Percentiles rank a stretch among this genome's conserved stretches.
These are phyloP conservation scores for Burhinus bistriatus DNA, from an alignment of 2,113 vertebrate genomes.

Conservation along the genomic window DNA sequence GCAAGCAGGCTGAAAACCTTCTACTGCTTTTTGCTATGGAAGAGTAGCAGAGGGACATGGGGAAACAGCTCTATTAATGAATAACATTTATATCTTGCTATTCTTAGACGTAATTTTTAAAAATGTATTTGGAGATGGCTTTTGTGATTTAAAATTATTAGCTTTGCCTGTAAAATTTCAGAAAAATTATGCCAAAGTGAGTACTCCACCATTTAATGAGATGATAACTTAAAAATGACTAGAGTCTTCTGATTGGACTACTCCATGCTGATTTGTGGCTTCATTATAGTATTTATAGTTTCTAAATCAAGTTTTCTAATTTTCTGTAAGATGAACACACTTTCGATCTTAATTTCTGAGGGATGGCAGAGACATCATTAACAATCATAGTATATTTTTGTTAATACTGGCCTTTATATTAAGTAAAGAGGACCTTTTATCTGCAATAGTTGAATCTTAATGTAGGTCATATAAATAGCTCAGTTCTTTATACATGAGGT, in stretches of 20 bases:
- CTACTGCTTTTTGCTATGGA: not conserved
- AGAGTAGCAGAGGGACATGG: not conserved
- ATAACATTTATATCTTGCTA: not conserved
- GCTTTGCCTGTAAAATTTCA: not conserved
- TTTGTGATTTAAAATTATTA: slow-evolving; percentile 11
- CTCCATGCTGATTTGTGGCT: not conserved
- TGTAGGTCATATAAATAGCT: not conserved
- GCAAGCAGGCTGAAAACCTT: not conserved
- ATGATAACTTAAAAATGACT: slow-evolving; percentile 27
- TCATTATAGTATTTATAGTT: slow-evolving; percentile 26
- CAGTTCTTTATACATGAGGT: not conserved
- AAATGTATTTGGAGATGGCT: not conserved
- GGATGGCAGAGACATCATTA: not conserved
- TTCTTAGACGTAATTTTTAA: not conserved
- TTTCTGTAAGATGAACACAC: not conserved
- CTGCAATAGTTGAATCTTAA: not conserved
- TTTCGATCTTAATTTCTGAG: not conserved
- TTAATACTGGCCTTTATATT: not conserved
- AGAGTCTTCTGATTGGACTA: not conserved
- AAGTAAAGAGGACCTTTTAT: not conserved
- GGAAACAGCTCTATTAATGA: not conserved
- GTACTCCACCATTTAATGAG: not conserved
- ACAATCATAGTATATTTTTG: not conserved
- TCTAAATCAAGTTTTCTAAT: not conserved
- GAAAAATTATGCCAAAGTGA: not conserved